Conservation (phyloP, 2,113 vertebrate species). For the Psettodes erumei region DNA sequence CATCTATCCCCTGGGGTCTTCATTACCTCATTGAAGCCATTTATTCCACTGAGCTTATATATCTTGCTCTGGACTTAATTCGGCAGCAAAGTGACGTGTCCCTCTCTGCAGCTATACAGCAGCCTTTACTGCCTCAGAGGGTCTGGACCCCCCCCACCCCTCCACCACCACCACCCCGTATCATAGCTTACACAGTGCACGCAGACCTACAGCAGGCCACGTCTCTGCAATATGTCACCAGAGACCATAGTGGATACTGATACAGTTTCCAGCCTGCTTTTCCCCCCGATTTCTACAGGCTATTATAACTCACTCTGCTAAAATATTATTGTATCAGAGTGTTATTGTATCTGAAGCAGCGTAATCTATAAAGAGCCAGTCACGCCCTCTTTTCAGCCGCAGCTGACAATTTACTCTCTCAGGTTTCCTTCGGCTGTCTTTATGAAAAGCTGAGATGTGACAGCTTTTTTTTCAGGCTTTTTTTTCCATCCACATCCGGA, state of each 20-base stretch:
- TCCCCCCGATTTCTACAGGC: background rate
- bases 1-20: constrained; percentile 61
- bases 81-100: constrained; percentile 50
- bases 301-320: constrained; percentile 29
- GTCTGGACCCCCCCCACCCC: constrained; percentile 32
- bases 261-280: constrained; percentile 15
- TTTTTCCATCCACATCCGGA: constrained; percentile 23
- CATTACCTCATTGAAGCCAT: constrained; percentile 75
- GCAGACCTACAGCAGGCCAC: background rate
- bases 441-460: constrained; percentile 27
- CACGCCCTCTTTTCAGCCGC: constrained; percentile 18
- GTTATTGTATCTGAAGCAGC: constrained; percentile 13
- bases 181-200: background rate
- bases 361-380: constrained; percentile 9
- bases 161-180: no score
- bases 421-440: constrained; percentile 28
- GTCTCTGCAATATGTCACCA: constrained; percentile 17
- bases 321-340: constrained; percentile 8
- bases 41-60: constrained; percentile 60
- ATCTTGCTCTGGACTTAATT: constrained; percentile 62
- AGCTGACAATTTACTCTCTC: constrained; percentile 12
- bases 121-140: constrained; percentile 18
- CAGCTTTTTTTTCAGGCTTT: no score
- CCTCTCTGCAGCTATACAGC: constrained; percentile 12
- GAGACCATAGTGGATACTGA: background rate